A percentile compares a stretch with the other conserved stretches of the same genome.
Conservation (phyloP, 2,888 invertebrate genomes). For the Amitus sp. region DNA sequence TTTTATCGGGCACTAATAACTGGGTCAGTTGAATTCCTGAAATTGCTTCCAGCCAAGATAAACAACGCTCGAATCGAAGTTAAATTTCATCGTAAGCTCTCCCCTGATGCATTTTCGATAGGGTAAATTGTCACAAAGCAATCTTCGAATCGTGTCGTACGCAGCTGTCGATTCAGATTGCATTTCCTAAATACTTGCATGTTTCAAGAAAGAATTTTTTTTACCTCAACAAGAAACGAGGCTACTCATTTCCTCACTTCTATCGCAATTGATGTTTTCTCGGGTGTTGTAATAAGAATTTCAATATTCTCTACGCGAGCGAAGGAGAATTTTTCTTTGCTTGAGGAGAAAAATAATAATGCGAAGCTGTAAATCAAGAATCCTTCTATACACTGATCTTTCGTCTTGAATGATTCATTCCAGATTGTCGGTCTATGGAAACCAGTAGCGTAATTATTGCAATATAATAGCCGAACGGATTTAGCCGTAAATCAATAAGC, state of each 20-base stretch:
- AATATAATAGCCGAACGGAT: constrained; percentile 36
- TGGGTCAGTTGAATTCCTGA: no score
- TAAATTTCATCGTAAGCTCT: no score
- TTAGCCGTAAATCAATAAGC: constrained; percentile 34
- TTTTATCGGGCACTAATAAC: no score
- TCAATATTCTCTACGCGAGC: no score
- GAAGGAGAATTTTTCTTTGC: no score
- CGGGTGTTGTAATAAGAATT: no score
- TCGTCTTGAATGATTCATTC: constrained; percentile 25
- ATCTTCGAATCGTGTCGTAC: constrained; percentile 9
- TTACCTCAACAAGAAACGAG: not conserved
- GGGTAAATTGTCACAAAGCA: constrained; percentile 12
- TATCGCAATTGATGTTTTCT: no score
- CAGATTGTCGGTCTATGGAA: constrained; percentile 29
- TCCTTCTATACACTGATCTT: constrained; percentile 15
- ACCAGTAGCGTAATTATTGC: constrained; percentile 42
- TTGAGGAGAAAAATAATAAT: constrained; percentile 10
- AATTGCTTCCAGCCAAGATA: no score
- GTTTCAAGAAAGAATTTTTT: not conserved
- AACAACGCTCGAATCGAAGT: no score
- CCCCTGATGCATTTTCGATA: constrained; percentile 5
- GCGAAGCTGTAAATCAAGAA: constrained; percentile 33
- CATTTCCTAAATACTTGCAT: not conserved
- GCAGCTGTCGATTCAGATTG: constrained; percentile 17
- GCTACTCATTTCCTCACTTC: no score